Evolutionary conservation across 2,797 vertebrate species (phyloP).

Genomic region (Lithobates sylvaticus): DNA sequence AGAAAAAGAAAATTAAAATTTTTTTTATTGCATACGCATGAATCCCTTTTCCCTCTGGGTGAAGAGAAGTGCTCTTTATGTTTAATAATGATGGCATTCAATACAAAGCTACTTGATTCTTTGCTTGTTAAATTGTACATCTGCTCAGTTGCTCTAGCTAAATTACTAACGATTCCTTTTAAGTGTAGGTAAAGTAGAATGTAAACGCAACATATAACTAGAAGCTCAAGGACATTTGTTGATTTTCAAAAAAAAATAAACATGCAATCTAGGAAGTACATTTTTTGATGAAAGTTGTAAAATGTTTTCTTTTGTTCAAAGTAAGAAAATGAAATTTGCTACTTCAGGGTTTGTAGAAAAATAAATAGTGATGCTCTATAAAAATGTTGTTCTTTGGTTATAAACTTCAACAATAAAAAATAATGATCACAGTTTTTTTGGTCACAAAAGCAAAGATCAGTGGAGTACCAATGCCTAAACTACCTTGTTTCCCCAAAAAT

Average conservation of each 20-base stretch:
- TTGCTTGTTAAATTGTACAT: slow-evolving; percentile 32
- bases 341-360: too few relatives aligned
- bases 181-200: not conserved
- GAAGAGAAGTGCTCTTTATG: slow-evolving; percentile 43
- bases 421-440: too few relatives aligned
- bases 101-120: slow-evolving; percentile 36
- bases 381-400: too few relatives aligned
- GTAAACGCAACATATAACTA: not conserved
- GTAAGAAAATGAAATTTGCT: too few relatives aligned
- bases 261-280: not conserved
- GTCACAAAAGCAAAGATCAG: too few relatives aligned
- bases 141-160: slow-evolving; percentile 24
- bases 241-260: not conserved
- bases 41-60: slow-evolving; percentile 40
- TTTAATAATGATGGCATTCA: slow-evolving; percentile 40
- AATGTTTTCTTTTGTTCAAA: not conserved
- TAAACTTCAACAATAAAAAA: too few relatives aligned
- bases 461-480: too few relatives aligned
- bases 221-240: not conserved
- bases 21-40: slow-evolving; percentile 25
- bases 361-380: too few relatives aligned
- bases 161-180: slow-evolving; percentile 27
- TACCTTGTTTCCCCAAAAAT: too few relatives aligned
- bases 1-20: slow-evolving; percentile 23
- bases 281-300: not conserved